These are phyloP conservation scores for Protodeltote pygarga DNA, from an alignment of 2,888 invertebrate species.

Conservation along the genomic window DNA sequence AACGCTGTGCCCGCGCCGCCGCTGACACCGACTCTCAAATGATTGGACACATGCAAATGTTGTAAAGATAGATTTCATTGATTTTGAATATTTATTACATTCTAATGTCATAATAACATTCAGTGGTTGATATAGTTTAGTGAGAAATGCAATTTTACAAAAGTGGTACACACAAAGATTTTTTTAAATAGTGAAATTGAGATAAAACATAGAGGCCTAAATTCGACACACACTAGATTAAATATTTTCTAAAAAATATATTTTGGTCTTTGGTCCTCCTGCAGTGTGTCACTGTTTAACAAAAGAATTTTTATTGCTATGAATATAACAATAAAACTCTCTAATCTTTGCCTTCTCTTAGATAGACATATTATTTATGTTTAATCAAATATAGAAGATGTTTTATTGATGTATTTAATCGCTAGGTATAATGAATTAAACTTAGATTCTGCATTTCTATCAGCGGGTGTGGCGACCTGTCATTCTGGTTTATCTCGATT, in stretches of 20 bases:
- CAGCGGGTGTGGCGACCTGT: conserved; percentile 49
- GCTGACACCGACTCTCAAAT: conserved; percentile 25
- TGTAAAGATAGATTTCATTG: conserved; percentile 34
- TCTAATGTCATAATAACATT: conserved; percentile 13
- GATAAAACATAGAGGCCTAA: too few species aligned
- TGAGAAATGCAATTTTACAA: too few species aligned
- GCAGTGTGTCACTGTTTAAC: conserved; percentile 2
- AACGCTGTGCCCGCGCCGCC: conserved; percentile 18
- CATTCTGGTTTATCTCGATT: conserved; percentile 52
- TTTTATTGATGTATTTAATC: conserved; percentile 24
- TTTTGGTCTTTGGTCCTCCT: background rate
- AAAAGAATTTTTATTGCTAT: conserved; percentile 3
- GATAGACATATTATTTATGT: conserved; percentile 19
- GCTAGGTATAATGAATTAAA: conserved; percentile 25
- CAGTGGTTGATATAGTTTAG: conserved; percentile 10
- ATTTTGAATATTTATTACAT: conserved; percentile 32
- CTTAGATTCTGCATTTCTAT: conserved; percentile 31
- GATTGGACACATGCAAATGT: conserved; percentile 45
- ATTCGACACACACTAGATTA: too few species aligned
- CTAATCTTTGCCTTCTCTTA: conserved; percentile 24
- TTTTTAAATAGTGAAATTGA: too few species aligned
- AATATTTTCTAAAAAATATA: too few species aligned
- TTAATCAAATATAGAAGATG: conserved; percentile 24
- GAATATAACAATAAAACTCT: conserved; percentile 19
- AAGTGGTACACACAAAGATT: too few species aligned